A percentile compares a stretch with the other conserved stretches of the same genome.
Conservation (phyloP, 2,888 invertebrate species). For the Cataglyphis altisquamis region DNA sequence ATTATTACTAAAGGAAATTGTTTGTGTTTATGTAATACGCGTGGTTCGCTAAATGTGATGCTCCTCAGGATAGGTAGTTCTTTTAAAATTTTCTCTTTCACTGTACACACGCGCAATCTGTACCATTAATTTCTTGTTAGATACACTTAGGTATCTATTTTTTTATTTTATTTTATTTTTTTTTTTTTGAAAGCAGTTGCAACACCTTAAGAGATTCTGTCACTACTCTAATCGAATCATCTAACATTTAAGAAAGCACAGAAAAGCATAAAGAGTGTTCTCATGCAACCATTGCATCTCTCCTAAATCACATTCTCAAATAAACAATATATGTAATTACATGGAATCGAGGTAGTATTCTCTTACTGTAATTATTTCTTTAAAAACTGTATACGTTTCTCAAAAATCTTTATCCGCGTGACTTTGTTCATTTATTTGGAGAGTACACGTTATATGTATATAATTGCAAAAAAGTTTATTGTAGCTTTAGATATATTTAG, state of each 20-base stretch:
- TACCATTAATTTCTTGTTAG: not conserved
- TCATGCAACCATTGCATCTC: conserved; percentile 60
- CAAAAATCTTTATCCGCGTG: not conserved
- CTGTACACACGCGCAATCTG: not conserved
- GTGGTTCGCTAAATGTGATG: not conserved
- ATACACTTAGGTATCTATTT: conserved; percentile 10
- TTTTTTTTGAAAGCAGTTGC: conserved; percentile 33
- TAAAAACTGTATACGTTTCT: not conserved
- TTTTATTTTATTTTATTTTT: no score
- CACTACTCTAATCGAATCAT: conserved; percentile 41
- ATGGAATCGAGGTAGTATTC: conserved; percentile 53
- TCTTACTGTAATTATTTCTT: not conserved
- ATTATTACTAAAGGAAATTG: not conserved
- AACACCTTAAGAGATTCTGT: conserved; percentile 35
- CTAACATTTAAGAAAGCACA: conserved; percentile 61
- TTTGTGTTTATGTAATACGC: not conserved
- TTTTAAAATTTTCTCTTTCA: not conserved
- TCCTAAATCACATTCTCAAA: conserved; percentile 49
- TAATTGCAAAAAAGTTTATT: not conserved
- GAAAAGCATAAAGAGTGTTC: conserved; percentile 58
- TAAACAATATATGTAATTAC: conserved; percentile 38
- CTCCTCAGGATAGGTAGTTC: not conserved
- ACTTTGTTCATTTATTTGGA: not conserved
- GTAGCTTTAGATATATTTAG: not conserved
- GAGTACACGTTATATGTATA: not conserved